Percentiles rank a stretch among this genome's conserved stretches.
These are phyloP conservation scores for Ichneumoninae sp. DNA, from an alignment of 2,888 invertebrate species.

Conservation along the genomic window DNA sequence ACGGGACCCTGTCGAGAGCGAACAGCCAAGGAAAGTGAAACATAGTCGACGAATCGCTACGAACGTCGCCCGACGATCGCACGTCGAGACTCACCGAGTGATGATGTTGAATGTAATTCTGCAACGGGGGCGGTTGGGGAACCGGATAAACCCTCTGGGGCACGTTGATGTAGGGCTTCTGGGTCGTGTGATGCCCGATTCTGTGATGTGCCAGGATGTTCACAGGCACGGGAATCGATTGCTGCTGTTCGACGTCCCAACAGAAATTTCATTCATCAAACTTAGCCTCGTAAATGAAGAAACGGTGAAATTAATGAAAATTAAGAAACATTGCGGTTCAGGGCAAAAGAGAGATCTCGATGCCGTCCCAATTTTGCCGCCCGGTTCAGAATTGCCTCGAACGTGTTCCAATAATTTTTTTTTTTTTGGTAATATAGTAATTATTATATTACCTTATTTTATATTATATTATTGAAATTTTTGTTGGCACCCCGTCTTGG, in stretches of 20 bases:
- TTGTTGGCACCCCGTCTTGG: background rate
- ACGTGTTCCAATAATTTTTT: background rate
- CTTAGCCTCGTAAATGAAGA: background rate
- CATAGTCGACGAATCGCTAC: background rate
- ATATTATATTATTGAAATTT: background rate
- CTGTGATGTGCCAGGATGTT: constrained; percentile 41
- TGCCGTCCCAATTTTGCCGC: too few relatives aligned
- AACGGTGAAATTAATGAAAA: background rate
- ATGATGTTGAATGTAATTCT: constrained; percentile 43
- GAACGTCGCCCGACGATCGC: background rate
- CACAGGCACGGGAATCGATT: constrained; percentile 30
- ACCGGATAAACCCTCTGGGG: constrained; percentile 49
- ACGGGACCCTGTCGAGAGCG: constrained; percentile 57
- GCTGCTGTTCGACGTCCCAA: constrained; percentile 1
- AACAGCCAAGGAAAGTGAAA: background rate
- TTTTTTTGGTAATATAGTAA: background rate
- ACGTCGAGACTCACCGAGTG: constrained; percentile 29
- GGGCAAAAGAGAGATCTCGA: too few relatives aligned
- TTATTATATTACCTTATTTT: background rate
- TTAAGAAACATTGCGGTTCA: background rate
- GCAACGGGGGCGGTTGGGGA: constrained; percentile 31
- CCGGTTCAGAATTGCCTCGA: background rate
- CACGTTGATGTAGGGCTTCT: constrained; percentile 43
- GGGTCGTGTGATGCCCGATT: constrained; percentile 51
- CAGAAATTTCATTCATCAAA: background rate